Base-by-base conservation (phyloP, 2,888 invertebrate genomes). In the Euspilapteryx auroguttella region DNA sequence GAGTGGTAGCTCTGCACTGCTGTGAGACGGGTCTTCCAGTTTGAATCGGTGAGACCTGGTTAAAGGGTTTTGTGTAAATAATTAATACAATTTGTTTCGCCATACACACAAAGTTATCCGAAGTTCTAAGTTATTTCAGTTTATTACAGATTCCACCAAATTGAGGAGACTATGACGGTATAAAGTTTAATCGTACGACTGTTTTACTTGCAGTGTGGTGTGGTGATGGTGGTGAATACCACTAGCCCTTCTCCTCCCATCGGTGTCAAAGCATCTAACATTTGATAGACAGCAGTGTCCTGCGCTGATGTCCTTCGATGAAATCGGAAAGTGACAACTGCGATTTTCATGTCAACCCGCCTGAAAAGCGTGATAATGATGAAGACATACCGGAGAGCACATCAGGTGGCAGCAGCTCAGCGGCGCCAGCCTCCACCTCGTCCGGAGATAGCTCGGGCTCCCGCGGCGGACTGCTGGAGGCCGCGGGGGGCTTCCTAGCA, bases 11-110 rank as follows among this genome's bases (percentile, higher is more conserved):
- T 81, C 47, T 94, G 92, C 9, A 87, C 86, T 1, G 90, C 82
- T 7, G 81, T 68, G 10, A 94, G 69, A 14, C 94, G 80, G 31
- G 68, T 85, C 71, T 95, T 94, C 94, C 94, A 95, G 62, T 92
- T 91, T 26, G 82, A 55, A 50, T 89, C 92, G 0, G 78, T 75
- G 3, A 95, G 68, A 27, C 87, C 89, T 45, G 41, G 12, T 9
- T 24, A 3, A 11, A 17, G 7, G 9, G 12, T 10, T 26, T 26
- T 11, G 13, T 11, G 25, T 13, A 25, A 17, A 6, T 17, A 17
- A 17, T n/a, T n/a, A n/a, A n/a, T n/a, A n/a, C n/a, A n/a, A n/a
- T n/a, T n/a, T n/a, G n/a, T n/a, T n/a, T n/a, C n/a, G n/a, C n/a
- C n/a, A n/a, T n/a, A n/a, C n/a, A n/a, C n/a, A n/a, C n/a, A n/a